Conservation (phyloP, 2,113 vertebrate genomes). For the Talpa occidentalis region DNA sequence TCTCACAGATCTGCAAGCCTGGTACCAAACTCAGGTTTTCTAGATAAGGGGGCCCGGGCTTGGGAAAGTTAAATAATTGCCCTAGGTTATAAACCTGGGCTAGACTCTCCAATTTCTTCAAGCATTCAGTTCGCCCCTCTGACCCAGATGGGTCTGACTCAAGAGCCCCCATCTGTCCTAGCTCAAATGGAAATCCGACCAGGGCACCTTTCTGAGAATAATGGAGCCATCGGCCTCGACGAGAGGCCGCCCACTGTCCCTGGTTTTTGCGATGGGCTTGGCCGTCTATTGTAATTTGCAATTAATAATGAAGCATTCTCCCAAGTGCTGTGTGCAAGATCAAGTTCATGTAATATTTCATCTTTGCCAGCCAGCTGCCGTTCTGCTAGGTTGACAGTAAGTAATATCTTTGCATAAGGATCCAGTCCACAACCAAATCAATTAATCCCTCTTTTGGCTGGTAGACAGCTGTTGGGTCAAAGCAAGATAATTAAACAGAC, state of each 20-base stretch:
- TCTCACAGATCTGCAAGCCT: neutral
- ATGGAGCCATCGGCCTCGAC: neutral
- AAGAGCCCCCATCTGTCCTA: neutral
- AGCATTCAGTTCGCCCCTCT: neutral
- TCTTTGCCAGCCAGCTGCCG: slow-evolving; percentile 79
- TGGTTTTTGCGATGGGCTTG: slow-evolving; percentile 63
- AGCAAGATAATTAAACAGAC: slow-evolving; percentile 78
- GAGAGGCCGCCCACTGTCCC: neutral
- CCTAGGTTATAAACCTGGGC: no score
- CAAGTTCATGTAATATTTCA: slow-evolving; percentile 80
- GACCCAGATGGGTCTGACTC: neutral
- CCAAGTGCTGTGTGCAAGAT: slow-evolving; percentile 58
- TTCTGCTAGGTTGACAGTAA: slow-evolving; percentile 72
- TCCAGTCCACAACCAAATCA: slow-evolving; percentile 78
- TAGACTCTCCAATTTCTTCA: neutral
- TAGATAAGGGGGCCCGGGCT: neutral
- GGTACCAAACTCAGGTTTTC: neutral
- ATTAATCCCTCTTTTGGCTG: slow-evolving; percentile 81
- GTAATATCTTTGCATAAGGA: slow-evolving; percentile 79
- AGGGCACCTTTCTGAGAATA: neutral
- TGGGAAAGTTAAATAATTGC: neutral
- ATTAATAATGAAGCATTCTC: slow-evolving; percentile 85
- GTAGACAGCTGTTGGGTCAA: slow-evolving; percentile 80
- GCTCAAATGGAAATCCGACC: slow-evolving; percentile 20
- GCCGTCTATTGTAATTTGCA: slow-evolving; percentile 76